Percentiles rank a stretch among this genome's conserved stretches.
Conservation (phyloP, 2,888 invertebrate species). For the Pristionchus arcanus region DNA sequence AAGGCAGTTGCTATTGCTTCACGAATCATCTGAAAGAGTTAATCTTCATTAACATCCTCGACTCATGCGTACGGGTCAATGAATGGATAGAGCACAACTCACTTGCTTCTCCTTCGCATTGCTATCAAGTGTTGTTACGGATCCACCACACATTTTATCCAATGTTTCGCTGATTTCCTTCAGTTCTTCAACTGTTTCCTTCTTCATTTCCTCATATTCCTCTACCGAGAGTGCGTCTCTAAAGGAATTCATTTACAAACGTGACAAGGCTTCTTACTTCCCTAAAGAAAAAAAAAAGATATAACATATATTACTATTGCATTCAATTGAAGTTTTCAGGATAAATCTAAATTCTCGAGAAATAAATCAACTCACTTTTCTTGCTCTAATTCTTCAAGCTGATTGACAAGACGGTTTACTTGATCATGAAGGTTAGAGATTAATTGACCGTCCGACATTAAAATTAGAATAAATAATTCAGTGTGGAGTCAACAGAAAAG, state of each 20-base stretch:
- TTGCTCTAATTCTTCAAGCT: slow-evolving; percentile 86
- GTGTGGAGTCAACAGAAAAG: background rate
- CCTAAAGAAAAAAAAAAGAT: background rate
- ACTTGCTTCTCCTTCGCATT: slow-evolving; percentile 71
- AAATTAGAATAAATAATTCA: background rate
- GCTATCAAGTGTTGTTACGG: slow-evolving; percentile 85
- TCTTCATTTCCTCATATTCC: slow-evolving; percentile 86
- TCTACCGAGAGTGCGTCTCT: slow-evolving; percentile 84
- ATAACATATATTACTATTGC: background rate
- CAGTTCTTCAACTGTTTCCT: slow-evolving; percentile 86
- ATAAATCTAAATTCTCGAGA: no score
- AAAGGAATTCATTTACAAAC: slow-evolving; percentile 2
- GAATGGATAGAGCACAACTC: background rate
- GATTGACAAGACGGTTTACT: slow-evolving; percentile 85
- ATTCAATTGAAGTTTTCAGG: background rate
- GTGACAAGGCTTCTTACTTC: background rate
- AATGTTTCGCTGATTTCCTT: slow-evolving; percentile 77
- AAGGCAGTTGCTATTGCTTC: slow-evolving; percentile 87
- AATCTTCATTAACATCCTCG: background rate
- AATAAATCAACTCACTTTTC: slow-evolving; percentile 82
- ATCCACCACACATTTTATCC: slow-evolving; percentile 84
- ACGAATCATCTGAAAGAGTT: slow-evolving; percentile 84
- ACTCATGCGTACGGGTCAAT: no score
- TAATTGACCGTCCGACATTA: slow-evolving; percentile 84
- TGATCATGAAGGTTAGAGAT: slow-evolving; percentile 85